phyloP scores from a whole-genome alignment of 2,113 vertebrate species.

The Eptesicus fuscus region DNA sequence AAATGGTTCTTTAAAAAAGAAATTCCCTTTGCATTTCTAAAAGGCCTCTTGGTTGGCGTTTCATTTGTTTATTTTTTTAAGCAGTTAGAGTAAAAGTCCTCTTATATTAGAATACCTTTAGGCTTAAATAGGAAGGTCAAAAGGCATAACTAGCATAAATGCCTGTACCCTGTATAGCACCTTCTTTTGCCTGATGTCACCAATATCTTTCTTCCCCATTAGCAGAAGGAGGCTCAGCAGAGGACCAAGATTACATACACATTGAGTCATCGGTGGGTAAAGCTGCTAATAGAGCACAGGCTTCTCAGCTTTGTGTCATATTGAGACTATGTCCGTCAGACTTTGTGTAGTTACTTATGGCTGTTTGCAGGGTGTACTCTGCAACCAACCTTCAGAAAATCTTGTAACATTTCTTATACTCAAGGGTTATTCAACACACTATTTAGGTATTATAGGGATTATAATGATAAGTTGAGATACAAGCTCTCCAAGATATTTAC shows the following conservation, averaged over 20 bases:
- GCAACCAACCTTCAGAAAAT: background rate
- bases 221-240: background rate
- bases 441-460: background rate
- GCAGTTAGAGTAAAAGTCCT: background rate
- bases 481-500: background rate
- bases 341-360: background rate
- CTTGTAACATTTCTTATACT: background rate
- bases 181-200: background rate
- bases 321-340: background rate
- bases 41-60: background rate
- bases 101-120: background rate
- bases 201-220: background rate
- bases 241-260: background rate
- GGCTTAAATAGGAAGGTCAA: background rate
- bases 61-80: background rate
- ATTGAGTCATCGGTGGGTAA: background rate
- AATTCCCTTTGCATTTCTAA: slow-evolving; percentile 2
- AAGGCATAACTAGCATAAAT: background rate
- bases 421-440: background rate
- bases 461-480: background rate
- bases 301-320: background rate
- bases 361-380: background rate
- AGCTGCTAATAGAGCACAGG: background rate
- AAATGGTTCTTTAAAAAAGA: slow-evolving; percentile 12
- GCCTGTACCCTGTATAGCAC: background rate